Evolutionary conservation across 37 sponge, comb jelly and placozoan species (phyloP), one percentile per base, ranked within the genome.

Genomic region (Cladorhizidae sp.): DNA sequence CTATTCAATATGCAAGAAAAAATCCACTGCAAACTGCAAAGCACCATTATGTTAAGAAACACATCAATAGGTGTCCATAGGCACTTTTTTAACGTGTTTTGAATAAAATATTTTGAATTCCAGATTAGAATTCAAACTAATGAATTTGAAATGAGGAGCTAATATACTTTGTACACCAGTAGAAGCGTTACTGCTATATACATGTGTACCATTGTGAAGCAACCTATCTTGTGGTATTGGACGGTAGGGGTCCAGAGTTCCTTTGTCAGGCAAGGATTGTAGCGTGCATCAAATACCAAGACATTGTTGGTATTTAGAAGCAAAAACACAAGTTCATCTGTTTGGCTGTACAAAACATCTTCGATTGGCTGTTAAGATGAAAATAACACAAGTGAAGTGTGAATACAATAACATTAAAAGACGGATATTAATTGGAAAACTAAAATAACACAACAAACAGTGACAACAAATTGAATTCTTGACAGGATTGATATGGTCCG

Each of bases 201-300:
- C n/a, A n/a, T n/a, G n/a, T n/a, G n/a, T 39, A 90, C 91, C 73
- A 58, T 33, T 43, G 77, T 35, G 40, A 90, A 33, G 68, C 78
- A 80, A 18, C 72, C 71, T 39, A 91, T 72, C 3, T 49, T 78
- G 36, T 87, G 75, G n/a, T 81, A 33, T 17, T 43, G 22, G 25
- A 5, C 31, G 28, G 84, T 68, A 17, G 85, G 73, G 15, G 67
- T 49, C 77, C 93, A 92, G 35, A 88, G 72, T 61, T 77, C 73
- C 18, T 18, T 36, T 35, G 80, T 42, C 11, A 65, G 70, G 51
- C 88, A 87, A 17, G 93, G 93, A 78, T 92, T 92, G 62, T 72
- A 70, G 33, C 14, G 42, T 11, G 85, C 67, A 37, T 64, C 42
- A 54, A 70, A 58, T 12, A 92, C 85, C 26, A 92, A 41, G 40